Evolutionary conservation across 2,888 invertebrate genomes (phyloP).

Genomic region (Sesamia inferens): DNA sequence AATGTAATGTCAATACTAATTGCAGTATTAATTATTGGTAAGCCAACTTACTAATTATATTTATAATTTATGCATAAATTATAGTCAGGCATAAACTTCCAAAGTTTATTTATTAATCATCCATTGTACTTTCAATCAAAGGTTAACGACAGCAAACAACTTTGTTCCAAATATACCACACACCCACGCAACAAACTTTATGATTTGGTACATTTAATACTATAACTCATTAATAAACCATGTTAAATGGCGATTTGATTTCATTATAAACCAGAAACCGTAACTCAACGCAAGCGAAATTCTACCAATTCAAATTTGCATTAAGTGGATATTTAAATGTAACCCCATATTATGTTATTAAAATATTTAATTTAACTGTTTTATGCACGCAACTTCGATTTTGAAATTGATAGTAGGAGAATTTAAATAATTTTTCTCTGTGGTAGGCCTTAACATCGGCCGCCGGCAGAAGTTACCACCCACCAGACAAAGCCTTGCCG

Average conservation of each 20-base stretch:
- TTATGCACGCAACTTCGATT: constrained; percentile 30
- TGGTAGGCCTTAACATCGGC: too few species aligned
- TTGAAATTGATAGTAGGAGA: not conserved
- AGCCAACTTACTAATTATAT: not conserved
- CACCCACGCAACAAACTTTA: constrained; percentile 27
- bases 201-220: constrained; percentile 42
- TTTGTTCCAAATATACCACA: constrained; percentile 33
- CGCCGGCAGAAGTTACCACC: too few species aligned
- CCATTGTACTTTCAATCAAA: not conserved
- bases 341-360: constrained; percentile 61
- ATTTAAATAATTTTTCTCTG: too few species aligned
- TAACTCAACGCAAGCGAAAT: constrained; percentile 68
- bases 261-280: constrained; percentile 68
- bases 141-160: constrained; percentile 3
- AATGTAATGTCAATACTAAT: not conserved
- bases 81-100: not conserved
- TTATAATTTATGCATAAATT: not conserved
- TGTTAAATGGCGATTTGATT: constrained; percentile 67
- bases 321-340: constrained; percentile 69
- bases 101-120: not conserved
- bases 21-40: not conserved
- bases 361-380: constrained; percentile 58
- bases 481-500: too few species aligned
- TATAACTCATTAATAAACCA: constrained; percentile 63
- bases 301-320: constrained; percentile 68